Evolutionary conservation across 1,140 invertebrate species (phyloP).

Genomic region (Ceratina australensis): DNA sequence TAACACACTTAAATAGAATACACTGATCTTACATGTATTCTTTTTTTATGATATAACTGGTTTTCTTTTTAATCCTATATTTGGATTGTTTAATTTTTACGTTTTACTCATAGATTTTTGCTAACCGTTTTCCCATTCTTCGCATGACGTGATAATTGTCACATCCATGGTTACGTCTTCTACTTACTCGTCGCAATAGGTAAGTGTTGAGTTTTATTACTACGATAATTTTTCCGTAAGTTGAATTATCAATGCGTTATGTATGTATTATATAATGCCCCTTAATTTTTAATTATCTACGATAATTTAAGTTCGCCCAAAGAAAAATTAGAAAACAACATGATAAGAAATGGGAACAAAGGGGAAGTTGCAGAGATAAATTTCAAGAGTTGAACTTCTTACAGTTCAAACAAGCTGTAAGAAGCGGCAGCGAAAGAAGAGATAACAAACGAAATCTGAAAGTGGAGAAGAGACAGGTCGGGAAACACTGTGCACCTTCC

Average conservation of each 20-base stretch:
- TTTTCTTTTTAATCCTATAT: background rate
- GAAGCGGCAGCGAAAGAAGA: background rate
- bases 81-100: background rate
- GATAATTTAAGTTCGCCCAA: too few relatives aligned
- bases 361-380: background rate
- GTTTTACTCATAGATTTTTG: background rate
- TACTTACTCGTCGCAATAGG: background rate
- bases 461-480: background rate
- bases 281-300: too few relatives aligned
- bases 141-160: background rate
- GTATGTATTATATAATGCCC: too few relatives aligned
- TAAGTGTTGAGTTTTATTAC: background rate
- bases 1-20: too few relatives aligned
- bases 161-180: background rate
- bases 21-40: too few relatives aligned
- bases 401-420: background rate
- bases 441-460: slow-evolving; percentile 5
- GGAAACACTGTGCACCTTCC: background rate
- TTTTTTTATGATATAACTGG: background rate
- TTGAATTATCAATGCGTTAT: too few relatives aligned
- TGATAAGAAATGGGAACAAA: too few relatives aligned
- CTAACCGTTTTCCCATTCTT: background rate
- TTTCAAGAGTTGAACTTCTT: background rate
- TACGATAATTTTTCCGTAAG: too few relatives aligned
- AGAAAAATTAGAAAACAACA: too few relatives aligned